Conservation (phyloP, 2,797 vertebrate species). For the Manis pentadactyla region DNA sequence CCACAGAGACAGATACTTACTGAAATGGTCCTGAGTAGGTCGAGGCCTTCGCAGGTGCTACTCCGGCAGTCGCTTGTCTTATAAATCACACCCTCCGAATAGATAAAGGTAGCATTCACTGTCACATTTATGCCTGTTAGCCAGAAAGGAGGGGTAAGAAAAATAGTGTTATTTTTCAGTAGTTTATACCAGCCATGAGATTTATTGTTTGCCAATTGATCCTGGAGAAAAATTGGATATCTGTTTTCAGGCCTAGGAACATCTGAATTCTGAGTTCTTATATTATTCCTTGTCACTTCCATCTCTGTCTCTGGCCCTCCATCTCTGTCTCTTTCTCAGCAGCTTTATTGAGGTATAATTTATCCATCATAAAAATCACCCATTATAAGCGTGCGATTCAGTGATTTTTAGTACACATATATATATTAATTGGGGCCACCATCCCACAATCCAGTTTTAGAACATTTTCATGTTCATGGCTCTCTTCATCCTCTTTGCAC, state of each 20-base stretch:
- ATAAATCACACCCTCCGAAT: constrained; percentile 89
- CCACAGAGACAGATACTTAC: constrained; percentile 87
- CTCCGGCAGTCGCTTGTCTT: constrained; percentile 92
- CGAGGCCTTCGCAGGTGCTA: constrained; percentile 95
- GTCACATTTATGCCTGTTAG: constrained; percentile 87
- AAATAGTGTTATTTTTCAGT: background rate
- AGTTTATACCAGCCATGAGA: background rate
- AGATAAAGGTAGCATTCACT: constrained; percentile 87
- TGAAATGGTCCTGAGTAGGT: constrained; percentile 91
- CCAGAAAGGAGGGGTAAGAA: constrained; percentile 63
- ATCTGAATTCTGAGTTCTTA: background rate
- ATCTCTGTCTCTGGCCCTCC: background rate
- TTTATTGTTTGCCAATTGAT: background rate
- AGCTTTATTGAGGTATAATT: background rate
- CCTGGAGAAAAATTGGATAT: too few relatives aligned
- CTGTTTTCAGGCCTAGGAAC: background rate
- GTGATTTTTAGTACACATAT: background rate
- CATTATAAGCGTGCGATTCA: background rate
- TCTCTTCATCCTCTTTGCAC: background rate
- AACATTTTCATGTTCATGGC: background rate
- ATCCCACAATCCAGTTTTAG: background rate
- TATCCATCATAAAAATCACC: background rate
- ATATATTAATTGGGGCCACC: background rate
- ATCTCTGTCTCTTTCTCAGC: background rate
- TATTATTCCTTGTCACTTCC: background rate